Evolutionary conservation across 2,797 vertebrate species (phyloP), one percentile per base, ranked within the genome.

Genomic region (Macroramphosus scolopax): DNA sequence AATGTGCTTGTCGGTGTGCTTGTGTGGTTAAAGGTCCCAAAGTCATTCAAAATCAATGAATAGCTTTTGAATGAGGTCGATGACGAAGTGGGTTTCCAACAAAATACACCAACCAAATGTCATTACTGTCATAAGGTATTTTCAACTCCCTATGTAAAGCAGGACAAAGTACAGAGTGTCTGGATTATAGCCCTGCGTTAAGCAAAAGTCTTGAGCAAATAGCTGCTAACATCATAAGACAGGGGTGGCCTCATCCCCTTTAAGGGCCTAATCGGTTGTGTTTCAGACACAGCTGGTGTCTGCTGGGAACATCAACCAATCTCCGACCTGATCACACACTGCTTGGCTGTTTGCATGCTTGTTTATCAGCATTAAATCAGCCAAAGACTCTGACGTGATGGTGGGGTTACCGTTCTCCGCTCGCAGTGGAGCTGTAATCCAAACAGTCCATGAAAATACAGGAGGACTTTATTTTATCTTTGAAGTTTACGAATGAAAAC

Each of bases 271-370:
- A 82, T 83, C 60, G 70, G 37, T 69, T 59, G 56, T 78, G 63
- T 72, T 75, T 62, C 60, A 67, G 60, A 32, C 72, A 57, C 80
- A 78, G 68, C 72, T 75, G 79, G 62, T 62, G 68, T 61, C 63
- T 62, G 53, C 54, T 68, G 68, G 15, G 45, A 72, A 63, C 63
- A 72, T 64, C 68, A 63, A 48, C 60, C 45, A 13, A 37, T 65
- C 55, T 55, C 35, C 64, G 59, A 77, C 66, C 68, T 51, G 44
- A 56, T 69, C 50, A 35, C 51, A 71, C 37, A 40, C 33, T 8
- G 35, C 6, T 3, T 26, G 24, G 45, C 31, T 48, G 63, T 68
- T 66, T 49, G 67, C 67, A 73, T 12, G 50, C 34, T 36, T 33
- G 17, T 63, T 68, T 59, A 66, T 78, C 58, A 53, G 48, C 25